Conservation (phyloP, 2,113 vertebrate genomes). For the Oncorhynchus masou region DNA sequence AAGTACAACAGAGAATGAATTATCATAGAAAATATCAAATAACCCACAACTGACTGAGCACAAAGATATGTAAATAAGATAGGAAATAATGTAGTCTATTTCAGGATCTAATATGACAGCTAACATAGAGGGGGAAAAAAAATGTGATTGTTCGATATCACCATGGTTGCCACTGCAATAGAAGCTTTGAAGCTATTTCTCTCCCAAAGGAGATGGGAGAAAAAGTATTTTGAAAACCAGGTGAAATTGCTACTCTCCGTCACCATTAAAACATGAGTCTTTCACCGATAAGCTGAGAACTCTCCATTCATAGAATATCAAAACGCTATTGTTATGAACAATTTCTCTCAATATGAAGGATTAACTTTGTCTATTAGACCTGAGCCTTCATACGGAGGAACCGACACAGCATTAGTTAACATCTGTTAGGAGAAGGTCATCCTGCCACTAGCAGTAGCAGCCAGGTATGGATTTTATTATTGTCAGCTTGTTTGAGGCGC, state of each 20-base stretch:
- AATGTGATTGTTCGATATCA: constrained; percentile 31
- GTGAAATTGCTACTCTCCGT: constrained; percentile 65
- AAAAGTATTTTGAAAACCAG: constrained; percentile 48
- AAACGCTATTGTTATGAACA: constrained; percentile 44
- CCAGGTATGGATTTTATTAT: constrained; percentile 49
- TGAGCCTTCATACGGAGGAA: constrained; percentile 40
- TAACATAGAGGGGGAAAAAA: constrained; percentile 18
- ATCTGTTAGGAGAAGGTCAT: constrained; percentile 25
- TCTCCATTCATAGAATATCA: constrained; percentile 31
- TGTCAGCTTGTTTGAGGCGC: constrained; percentile 41
- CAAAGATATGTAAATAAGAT: constrained; percentile 17
- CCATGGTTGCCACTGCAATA: constrained; percentile 20
- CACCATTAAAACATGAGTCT: constrained; percentile 58
- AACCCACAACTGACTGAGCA: too few species aligned
- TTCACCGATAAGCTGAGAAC: constrained; percentile 57
- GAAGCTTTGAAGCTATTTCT: constrained; percentile 51
- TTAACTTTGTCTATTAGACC: constrained; percentile 44
- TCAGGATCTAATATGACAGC: constrained; percentile 10
- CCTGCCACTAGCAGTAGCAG: constrained; percentile 10
- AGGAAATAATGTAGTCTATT: constrained; percentile 23
- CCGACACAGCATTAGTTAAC: constrained; percentile 38
- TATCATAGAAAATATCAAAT: constrained; percentile 18
- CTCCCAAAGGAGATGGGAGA: constrained; percentile 41
- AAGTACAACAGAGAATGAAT: constrained; percentile 39
- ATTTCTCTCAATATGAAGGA: constrained; percentile 44